Base-by-base conservation (phyloP, 2,797 vertebrate species). In the Propithecus perrieri region DNA sequence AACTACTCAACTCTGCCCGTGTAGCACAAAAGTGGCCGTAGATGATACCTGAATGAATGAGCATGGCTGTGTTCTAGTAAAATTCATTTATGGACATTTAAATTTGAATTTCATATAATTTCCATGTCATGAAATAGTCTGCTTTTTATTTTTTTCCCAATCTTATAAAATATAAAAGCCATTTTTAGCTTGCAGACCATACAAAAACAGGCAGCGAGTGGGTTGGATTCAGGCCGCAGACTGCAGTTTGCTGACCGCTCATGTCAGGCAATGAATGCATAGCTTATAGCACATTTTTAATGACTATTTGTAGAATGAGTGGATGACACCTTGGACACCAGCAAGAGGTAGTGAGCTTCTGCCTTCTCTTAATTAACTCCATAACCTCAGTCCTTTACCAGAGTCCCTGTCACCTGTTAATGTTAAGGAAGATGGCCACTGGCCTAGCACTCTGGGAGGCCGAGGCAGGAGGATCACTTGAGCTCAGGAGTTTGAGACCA, bases 81-180 rank as follows among this genome's bases (percentile, higher is more conserved):
- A 63, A 30, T 65, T 86, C 89, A 78, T 74, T 89, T 94, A 75
- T 92, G 85, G 65, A 71, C 41, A 24, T 7, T 38, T 22, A 91
- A 63, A 80, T 95, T 72, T 94, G 86, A 92, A 90, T 95, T 92
- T 95, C 76, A 57, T 80, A 2, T 75, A 69, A 86, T 94, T 95
- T 78, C 35, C 89, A 90, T 78, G 50, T 85, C 18, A 28, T 83
- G 76, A 94, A 92, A 59, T 89, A 72, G 46, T 89, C 76, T 88
- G 48, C 61, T 89, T 96, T 91, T 85, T 65, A 85, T 75, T 93
- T 79, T 88, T 41, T 53, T 18, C 35, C 46, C 50, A 89, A 67
- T 61, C 35, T 83, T 85, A 65, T 81, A 65, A 95, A 85, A 89
- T 76, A 33, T 71, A 61, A 74, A 76, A 92, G 50, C 6, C 57